Evolutionary conservation across 2,888 invertebrate genomes (phyloP), one percentile per base, ranked within the genome.

Genomic region (Pachliopta kotzebuea): DNA sequence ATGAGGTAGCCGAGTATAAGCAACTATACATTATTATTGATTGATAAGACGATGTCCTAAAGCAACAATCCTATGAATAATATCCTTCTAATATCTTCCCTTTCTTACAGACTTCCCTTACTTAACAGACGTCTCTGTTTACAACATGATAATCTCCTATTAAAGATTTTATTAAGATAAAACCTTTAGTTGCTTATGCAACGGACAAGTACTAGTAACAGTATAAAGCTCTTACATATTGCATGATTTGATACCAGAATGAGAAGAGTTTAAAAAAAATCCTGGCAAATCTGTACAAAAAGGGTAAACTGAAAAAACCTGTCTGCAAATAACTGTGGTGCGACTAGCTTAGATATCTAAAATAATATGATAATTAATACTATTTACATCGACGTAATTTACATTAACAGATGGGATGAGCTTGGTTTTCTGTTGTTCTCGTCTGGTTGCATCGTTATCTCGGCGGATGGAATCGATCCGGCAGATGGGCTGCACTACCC

Each of bases 371-470:
- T 26, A 37, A 45, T 45, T 45, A 45, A 45, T 45, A n/a, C 18
- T 18, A n/a, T 45, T 45, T 45, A n/a, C 18, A 45, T 45, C n/a
- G 45, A n/a, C 45, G 45, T 54, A 11, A 72, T 73, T 69, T 66
- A 66, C 67, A 63, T 64, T 65, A 69, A 71, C 74, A 74, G 74
- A 72, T 75, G 74, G 50, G n/a, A 20, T 17, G 11, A 8, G 50
- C 50, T 52, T 14, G 50, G 11, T 52, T 52, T 11, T n/a, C 11
- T 14, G 50, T 49, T 49, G 49, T 11, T 23, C 42, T 63, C 21
- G 53, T 58, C 26, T 58, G 63, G 56, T 26, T 62, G 55, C 42
- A 23, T 63, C 29, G 50, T 65, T 69, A 67, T 72, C 67, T 63
- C 65, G 60, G 57, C 57, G 42, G 50, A 57, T 6, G 64, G 60